Evolutionary conservation across 2,797 vertebrate species (phyloP).

Genomic region (Pristis pectinata): DNA sequence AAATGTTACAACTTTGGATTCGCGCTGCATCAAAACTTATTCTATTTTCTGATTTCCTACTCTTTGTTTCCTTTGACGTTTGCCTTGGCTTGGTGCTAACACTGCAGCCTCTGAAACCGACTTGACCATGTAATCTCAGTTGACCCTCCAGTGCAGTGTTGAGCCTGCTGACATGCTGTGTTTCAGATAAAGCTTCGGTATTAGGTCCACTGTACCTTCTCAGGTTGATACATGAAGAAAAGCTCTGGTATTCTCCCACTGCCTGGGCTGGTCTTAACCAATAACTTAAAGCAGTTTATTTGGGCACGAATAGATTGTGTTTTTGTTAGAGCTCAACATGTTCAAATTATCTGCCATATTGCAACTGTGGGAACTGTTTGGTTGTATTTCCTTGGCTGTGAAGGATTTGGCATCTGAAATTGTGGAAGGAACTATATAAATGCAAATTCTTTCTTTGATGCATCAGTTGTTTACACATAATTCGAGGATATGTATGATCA

Average conservation of each 20-base stretch:
- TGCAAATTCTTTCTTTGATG: neutral
- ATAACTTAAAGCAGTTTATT: neutral
- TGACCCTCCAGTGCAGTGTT: neutral
- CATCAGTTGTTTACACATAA: neutral
- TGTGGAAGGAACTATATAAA: too few relatives aligned
- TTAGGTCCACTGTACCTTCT: too few relatives aligned
- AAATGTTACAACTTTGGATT: neutral
- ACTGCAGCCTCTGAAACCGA: neutral
- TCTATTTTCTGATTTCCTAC: neutral
- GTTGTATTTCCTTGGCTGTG: too few relatives aligned
- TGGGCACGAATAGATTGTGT: neutral
- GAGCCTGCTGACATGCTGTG: neutral
- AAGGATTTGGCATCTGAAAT: too few relatives aligned
- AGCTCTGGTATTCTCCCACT: neutral
- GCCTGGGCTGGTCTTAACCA: neutral
- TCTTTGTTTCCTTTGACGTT: neutral
- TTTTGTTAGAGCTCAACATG: neutral
- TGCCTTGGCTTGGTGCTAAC: neutral
- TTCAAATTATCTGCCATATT: neutral
- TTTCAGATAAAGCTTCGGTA: neutral
- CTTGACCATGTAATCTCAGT: neutral
- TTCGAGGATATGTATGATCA: neutral
- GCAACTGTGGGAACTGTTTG: neutral
- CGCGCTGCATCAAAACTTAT: neutral
- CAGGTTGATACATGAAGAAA: neutral